These are phyloP conservation scores for Omphaloscelis lunosa DNA, from an alignment of 2,888 invertebrate genomes.

Conservation along the genomic window DNA sequence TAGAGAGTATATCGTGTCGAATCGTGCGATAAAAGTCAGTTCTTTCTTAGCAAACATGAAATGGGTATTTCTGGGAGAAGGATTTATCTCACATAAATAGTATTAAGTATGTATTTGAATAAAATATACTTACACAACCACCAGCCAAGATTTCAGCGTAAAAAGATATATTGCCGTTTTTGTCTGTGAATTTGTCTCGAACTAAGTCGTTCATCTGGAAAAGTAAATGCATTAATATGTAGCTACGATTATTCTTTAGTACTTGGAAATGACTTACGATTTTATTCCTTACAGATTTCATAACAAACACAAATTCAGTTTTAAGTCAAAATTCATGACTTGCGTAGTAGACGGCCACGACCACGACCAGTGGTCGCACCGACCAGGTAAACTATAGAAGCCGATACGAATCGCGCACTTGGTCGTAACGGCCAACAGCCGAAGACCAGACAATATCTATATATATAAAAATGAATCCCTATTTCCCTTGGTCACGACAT, in stretches of 20 bases:
- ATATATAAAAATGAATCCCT: too few relatives aligned
- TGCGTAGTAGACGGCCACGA: too few relatives aligned
- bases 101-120: neutral
- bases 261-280: neutral
- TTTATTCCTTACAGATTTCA: neutral
- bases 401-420: too few relatives aligned
- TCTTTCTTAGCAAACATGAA: neutral
- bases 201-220: constrained; percentile 97
- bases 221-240: neutral
- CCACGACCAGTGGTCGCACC: too few relatives aligned
- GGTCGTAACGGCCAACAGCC: too few relatives aligned
- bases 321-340: neutral
- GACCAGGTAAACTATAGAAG: too few relatives aligned
- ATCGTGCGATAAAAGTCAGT: neutral
- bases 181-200: constrained; percentile 97
- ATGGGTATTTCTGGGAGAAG: neutral
- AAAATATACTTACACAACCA: constrained; percentile 94
- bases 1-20: neutral
- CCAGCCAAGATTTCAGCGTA: constrained; percentile 98
- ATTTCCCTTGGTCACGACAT: too few relatives aligned
- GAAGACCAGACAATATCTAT: too few relatives aligned
- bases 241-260: neutral
- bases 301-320: neutral
- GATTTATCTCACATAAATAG: neutral
- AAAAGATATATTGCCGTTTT: constrained; percentile 95